Percentiles rank a stretch among this genome's conserved stretches.
These are phyloP conservation scores for Monochamus alternatus DNA, from an alignment of 2,888 invertebrate genomes.

Conservation along the genomic window DNA sequence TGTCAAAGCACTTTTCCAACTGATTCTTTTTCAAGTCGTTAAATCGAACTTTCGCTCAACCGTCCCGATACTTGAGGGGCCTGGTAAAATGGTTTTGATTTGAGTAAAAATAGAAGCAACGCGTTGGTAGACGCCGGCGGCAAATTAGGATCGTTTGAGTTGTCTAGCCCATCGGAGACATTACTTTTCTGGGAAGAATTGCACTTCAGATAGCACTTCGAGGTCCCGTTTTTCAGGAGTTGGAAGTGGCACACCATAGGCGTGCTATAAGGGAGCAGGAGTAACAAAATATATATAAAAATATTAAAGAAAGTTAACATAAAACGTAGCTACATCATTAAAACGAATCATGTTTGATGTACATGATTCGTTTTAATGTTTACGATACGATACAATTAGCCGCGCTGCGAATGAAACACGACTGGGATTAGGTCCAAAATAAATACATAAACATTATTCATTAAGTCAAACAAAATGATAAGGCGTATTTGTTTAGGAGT, in stretches of 20 bases:
- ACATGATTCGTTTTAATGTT: too few relatives aligned
- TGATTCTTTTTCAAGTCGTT: slow-evolving; percentile 14
- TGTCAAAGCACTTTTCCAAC: not conserved
- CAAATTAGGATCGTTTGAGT: slow-evolving; percentile 46
- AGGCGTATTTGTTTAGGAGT: too few relatives aligned
- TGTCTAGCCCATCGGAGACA: slow-evolving; percentile 41
- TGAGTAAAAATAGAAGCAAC: slow-evolving; percentile 45
- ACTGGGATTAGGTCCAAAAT: too few relatives aligned
- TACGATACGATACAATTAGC: too few relatives aligned
- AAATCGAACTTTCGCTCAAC: not conserved
- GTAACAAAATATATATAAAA: too few relatives aligned
- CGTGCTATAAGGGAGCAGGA: not conserved
- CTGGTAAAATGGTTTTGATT: slow-evolving; percentile 25
- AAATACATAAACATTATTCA: too few relatives aligned
- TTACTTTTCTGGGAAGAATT: slow-evolving; percentile 21
- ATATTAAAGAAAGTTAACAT: too few relatives aligned
- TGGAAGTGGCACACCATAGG: not conserved
- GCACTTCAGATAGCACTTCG: slow-evolving; percentile 24
- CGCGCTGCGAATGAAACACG: too few relatives aligned
- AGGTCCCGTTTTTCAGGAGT: not conserved
- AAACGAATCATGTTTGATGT: too few relatives aligned
- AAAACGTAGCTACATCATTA: too few relatives aligned
- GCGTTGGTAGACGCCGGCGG: slow-evolving; percentile 44
- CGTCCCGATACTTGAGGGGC: not conserved
- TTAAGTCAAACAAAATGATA: too few relatives aligned